Base-by-base conservation (phyloP, 2,113 vertebrate genomes). In the Melanerpes formicivorus region DNA sequence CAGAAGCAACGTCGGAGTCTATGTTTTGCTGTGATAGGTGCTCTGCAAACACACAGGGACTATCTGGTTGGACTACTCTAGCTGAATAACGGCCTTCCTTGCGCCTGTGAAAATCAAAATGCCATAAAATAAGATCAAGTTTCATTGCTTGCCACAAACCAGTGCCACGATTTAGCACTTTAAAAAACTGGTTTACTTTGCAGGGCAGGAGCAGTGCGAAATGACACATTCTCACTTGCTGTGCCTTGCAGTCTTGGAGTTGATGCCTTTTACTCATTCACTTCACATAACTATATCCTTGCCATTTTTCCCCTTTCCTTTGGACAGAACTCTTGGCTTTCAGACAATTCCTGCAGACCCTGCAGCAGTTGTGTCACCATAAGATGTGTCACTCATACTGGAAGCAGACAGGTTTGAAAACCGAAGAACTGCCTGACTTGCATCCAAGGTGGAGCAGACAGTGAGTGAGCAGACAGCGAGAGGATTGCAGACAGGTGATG, bases 271-370 rank as follows among this genome's bases (percentile, higher is more conserved):
- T 93, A 86, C 44, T 90, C 69, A 91, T 93, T 90, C 94, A 30
- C 22, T 93, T 90, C 95, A 85, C 88, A 77, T 60, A 78, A 64
- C 77, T 87, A 90, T 80, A 84, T 65, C 93, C 90, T 92, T 94
- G 90, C 86, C 92, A 88, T 91, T 96, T 96, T 91, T 62, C 23
- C 13, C 50, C 62, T 82, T 88, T 88, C 77, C 71, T 80, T 93
- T 91, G 96, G 91, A 94, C 88, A 90, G 90, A 93, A 56, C 80
- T 93, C 86, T 88, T 95, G 89, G 93, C 91, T 94, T 87, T 87
- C 90, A 91, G 93, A 91, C 95, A 95, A 91, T 95, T 96, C 93
- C 90, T 92, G 92, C 93, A 84, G 91, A 81, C 94, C 94, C 93
- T 89, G 90, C 90, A 93, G 93, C 93, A 93, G 92, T 92, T 93